phyloP scores from a whole-genome alignment of 1,140 invertebrate genomes.

The Euura lappo region DNA sequence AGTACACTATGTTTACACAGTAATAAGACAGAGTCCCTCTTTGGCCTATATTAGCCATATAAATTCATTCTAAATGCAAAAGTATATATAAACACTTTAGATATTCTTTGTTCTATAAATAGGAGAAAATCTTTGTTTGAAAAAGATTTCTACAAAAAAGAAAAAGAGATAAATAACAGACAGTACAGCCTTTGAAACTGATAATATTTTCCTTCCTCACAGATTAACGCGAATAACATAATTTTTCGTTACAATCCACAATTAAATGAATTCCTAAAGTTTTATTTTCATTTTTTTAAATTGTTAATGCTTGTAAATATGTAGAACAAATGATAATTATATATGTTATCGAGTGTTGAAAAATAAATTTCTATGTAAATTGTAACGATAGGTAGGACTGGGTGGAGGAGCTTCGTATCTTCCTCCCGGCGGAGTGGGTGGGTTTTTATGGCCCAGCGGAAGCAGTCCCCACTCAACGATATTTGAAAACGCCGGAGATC shows the following conservation, averaged over 20 bases:
- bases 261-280: not conserved
- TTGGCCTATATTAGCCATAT: too few relatives aligned
- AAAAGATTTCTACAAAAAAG: too few relatives aligned
- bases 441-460: constrained; percentile 49
- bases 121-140: too few relatives aligned
- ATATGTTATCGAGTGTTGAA: too few relatives aligned
- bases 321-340: too few relatives aligned
- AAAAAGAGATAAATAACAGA: too few relatives aligned
- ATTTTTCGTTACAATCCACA: not conserved
- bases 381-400: constrained; percentile 41
- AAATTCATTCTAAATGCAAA: too few relatives aligned
- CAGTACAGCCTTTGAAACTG: too few relatives aligned
- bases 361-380: not conserved
- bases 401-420: constrained; percentile 53
- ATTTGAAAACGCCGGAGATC: constrained; percentile 52
- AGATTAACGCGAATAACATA: too few relatives aligned
- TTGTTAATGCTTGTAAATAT: too few relatives aligned
- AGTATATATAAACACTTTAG: too few relatives aligned
- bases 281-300: not conserved
- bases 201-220: not conserved
- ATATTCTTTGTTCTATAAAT: too few relatives aligned
- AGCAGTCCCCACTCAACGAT: constrained; percentile 54
- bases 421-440: constrained; percentile 50
- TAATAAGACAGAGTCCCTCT: not conserved
- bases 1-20: not conserved